Conservation (phyloP, 1,140 invertebrate species). For the Charaxes varanes region DNA sequence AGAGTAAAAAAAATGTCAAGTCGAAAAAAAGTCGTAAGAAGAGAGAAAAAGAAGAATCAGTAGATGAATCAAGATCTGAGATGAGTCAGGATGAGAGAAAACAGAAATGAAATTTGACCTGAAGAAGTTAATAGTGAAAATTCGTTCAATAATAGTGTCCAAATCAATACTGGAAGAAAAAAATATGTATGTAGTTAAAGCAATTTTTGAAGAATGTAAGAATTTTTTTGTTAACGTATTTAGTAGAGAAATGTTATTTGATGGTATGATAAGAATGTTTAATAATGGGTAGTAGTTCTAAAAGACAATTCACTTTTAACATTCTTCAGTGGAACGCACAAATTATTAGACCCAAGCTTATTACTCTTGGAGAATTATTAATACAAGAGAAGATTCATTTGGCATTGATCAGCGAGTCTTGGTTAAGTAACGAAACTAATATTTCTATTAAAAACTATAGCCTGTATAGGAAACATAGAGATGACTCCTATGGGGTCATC, state of each 20-base stretch:
- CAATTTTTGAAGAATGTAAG: conserved; percentile 1
- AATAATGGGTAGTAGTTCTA: no score
- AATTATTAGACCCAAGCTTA: conserved; percentile 5
- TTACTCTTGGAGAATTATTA: conserved; percentile 2
- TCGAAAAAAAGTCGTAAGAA: no score
- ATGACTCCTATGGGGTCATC: conserved; percentile 9
- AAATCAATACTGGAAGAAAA: not conserved
- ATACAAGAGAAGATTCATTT: conserved; percentile 10
- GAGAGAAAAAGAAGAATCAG: no score
- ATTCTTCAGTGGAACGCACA: conserved; percentile 12
- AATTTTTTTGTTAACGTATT: not conserved
- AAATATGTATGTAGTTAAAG: not conserved
- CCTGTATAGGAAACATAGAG: conserved; percentile 7
- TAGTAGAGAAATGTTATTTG: not conserved
- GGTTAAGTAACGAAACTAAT: conserved; percentile 1
- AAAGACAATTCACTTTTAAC: no score
- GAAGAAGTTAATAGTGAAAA: not conserved
- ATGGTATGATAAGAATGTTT: not conserved
- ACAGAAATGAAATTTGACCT: not conserved
- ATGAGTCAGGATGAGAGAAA: no score
- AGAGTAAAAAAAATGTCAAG: no score
- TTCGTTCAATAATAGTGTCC: not conserved
- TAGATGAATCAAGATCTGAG: no score
- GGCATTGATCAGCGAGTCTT: conserved; percentile 13
- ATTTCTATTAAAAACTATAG: conserved; percentile 9